Base-by-base conservation (phyloP, 2,797 vertebrate genomes). In the Chelmon rostratus region DNA sequence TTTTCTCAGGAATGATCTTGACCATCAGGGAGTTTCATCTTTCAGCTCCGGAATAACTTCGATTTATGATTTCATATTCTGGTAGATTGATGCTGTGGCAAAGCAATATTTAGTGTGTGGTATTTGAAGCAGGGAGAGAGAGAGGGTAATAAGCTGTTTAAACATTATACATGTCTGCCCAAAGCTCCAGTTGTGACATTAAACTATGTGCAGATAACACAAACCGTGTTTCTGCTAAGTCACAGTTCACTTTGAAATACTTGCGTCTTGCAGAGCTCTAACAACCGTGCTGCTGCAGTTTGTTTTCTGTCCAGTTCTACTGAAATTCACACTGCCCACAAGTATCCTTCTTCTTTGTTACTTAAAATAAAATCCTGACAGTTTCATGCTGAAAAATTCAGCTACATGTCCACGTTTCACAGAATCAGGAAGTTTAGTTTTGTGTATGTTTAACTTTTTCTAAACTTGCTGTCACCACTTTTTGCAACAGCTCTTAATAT, bases 1-100 rank as follows among this genome's bases (percentile, higher is more conserved):
- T 44, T 61, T 80, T 78, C 87, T 90, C 86, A 87, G 87, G 85
- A 76, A 73, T 73, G 8, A 70, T 64, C 18, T 31, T 11, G 23
- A 74, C 15, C 59, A 28, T 65, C 57, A 59, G 76, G 66, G 54
- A 74, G 75, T 81, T 66, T 54, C 18, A 47, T 9, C 28, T 3
- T 57, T 58, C 56, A 76, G 28, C 37, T 58, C 6, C 38, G 33
- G 19, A 50, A 57, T n/a, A 35, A 65, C 4, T 54, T 59, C 2
- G 28, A 53, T 72, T 57, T 68, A 3, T 46, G 46, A 47, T 61
- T 31, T 73, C 9, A 52, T 49, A 23, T 49, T 71, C 31, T 59
- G 47, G 10, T 8, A 38, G 8, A 74, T n/a, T 37, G 40, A 46
- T 10, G 25, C 50, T 37, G 1, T 10, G n/a, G 52, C 10, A 6